These are phyloP conservation scores for Drosophila setifemur DNA, from an alignment of 1,140 invertebrate genomes.

Conservation along the genomic window DNA sequence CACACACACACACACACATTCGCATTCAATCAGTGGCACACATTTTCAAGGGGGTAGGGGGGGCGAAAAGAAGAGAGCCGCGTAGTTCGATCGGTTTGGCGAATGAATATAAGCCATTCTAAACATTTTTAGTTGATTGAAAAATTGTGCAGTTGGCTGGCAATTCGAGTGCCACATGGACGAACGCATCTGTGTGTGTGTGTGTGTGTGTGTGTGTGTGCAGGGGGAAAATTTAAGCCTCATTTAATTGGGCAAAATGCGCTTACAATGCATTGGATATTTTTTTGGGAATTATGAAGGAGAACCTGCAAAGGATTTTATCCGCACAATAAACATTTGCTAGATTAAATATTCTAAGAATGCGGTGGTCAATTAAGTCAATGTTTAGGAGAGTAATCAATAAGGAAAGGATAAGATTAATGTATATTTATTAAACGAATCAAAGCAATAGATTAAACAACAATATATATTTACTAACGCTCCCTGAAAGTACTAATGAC, in stretches of 20 bases:
- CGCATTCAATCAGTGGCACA: conserved; percentile 61
- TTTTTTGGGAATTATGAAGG: neutral
- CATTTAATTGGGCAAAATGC: conserved; percentile 70
- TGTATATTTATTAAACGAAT: neutral
- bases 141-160: conserved; percentile 77
- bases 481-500: no score
- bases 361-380: no score
- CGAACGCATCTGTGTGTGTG: neutral
- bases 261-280: conserved; percentile 34
- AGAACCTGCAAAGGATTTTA: neutral
- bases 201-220: neutral
- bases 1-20: conserved; percentile 20
- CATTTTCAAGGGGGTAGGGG: conserved; percentile 38
- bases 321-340: neutral
- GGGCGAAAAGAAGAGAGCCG: conserved; percentile 1
- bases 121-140: conserved; percentile 80
- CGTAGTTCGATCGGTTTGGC: conserved; percentile 48
- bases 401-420: no score
- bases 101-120: conserved; percentile 72
- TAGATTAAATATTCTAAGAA: no score
- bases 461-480: no score
- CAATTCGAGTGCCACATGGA: conserved; percentile 40
- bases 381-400: no score
- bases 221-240: conserved; percentile 55
- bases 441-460: no score